A percentile compares a stretch with the other conserved stretches of the same genome.
phyloP scores from a whole-genome alignment of 2,113 vertebrate species.

The Callocephalon fimbriatum region DNA sequence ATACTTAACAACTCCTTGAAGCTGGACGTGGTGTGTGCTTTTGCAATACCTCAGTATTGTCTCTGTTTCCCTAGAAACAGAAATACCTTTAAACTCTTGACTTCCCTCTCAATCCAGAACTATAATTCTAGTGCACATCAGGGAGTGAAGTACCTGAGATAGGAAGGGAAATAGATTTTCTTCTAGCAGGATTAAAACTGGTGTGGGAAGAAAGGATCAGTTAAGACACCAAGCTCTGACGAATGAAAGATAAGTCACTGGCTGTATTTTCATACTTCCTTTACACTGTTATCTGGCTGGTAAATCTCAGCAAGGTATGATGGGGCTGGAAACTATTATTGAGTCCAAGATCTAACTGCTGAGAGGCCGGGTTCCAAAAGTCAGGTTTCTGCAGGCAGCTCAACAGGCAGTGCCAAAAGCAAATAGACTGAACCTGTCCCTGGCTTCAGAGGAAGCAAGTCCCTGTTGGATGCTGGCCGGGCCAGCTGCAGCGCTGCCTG shows the following conservation, averaged over 20 bases:
- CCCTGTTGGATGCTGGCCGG: background rate
- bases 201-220: background rate
- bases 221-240: background rate
- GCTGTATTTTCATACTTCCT: background rate
- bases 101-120: background rate
- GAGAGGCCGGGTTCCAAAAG: background rate
- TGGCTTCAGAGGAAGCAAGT: background rate
- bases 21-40: background rate
- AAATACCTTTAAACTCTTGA: background rate
- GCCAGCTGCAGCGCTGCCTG: background rate
- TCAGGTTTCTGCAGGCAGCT: slow-evolving; percentile 66
- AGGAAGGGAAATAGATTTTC: background rate
- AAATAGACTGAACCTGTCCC: background rate
- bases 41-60: background rate
- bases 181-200: background rate
- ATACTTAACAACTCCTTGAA: background rate
- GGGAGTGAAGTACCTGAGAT: background rate
- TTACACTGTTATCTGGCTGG: background rate
- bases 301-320: slow-evolving; percentile 16
- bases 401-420: background rate
- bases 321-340: slow-evolving; percentile 14
- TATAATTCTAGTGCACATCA: background rate
- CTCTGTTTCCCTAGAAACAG: background rate
- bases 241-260: background rate
- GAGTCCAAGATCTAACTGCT: background rate